Conservation (phyloP, 1,140 invertebrate species). For the Megathymus violae region DNA sequence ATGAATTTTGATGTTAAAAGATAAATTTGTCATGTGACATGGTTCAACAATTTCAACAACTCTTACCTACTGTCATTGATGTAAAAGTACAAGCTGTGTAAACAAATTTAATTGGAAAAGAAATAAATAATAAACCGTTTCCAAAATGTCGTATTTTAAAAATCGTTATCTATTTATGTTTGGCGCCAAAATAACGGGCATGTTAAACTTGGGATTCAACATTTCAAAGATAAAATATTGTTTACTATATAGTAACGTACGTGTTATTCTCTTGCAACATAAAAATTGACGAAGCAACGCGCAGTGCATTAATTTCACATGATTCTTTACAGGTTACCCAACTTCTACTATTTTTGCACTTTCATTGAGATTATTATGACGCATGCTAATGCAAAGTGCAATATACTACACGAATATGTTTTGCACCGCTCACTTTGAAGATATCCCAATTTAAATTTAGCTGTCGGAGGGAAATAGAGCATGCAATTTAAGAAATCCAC, state of each 20-base stretch:
- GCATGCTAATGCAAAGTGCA: slow-evolving; percentile 34
- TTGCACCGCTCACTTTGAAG: slow-evolving; percentile 63
- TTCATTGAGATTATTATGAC: slow-evolving; percentile 28
- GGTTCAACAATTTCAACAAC: too few species aligned
- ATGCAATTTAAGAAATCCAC: slow-evolving; percentile 47
- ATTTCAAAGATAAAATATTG: too few species aligned
- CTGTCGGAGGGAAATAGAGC: slow-evolving; percentile 64
- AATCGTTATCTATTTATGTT: not conserved
- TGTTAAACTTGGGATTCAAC: too few species aligned
- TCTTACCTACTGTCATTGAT: too few species aligned
- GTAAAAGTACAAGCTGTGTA: not conserved
- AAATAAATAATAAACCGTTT: not conserved
- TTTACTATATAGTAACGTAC: too few species aligned
- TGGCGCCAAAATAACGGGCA: not conserved
- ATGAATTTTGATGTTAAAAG: too few species aligned
- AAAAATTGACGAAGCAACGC: slow-evolving; percentile 1
- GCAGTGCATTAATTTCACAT: slow-evolving; percentile 15
- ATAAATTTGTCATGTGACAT: too few species aligned
- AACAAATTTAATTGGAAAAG: not conserved
- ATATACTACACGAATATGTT: slow-evolving; percentile 48
- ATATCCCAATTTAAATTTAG: slow-evolving; percentile 63
- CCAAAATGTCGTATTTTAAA: not conserved
- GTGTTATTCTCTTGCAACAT: slow-evolving; percentile 11
- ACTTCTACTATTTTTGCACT: slow-evolving; percentile 22
- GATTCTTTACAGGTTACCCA: slow-evolving; percentile 7